phyloP scores from a whole-genome alignment of 2,888 invertebrate genomes.

The Diadegma fenestrale region DNA sequence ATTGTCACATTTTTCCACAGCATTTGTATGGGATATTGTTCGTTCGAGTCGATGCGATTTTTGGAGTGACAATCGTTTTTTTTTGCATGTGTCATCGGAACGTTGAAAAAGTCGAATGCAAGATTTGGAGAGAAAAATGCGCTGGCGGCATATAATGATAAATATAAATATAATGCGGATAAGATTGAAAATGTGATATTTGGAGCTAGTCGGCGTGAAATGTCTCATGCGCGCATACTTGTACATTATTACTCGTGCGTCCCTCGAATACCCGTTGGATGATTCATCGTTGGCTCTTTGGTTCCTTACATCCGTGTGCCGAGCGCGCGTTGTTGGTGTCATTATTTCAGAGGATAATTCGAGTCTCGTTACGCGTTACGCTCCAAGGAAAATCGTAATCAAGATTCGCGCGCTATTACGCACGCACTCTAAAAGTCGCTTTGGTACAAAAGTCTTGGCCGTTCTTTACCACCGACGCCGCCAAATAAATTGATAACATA shows the following conservation, averaged over 20 bases:
- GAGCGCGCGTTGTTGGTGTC: constrained; percentile 19
- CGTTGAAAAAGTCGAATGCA: no score
- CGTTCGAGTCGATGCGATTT: no score
- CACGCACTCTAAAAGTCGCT: constrained; percentile 51
- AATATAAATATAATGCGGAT: no score
- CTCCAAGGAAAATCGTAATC: constrained; percentile 67
- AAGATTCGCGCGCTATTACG: constrained; percentile 67
- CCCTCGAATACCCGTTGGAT: constrained; percentile 59
- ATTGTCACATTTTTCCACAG: constrained; percentile 46
- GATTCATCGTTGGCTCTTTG: constrained; percentile 61
- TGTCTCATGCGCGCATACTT: not conserved
- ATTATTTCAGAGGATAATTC: constrained; percentile 65
- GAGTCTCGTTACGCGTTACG: constrained; percentile 59
- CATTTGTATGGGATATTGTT: not conserved
- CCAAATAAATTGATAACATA: no score
- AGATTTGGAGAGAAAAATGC: no score
- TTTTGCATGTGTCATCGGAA: no score
- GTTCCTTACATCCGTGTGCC: constrained; percentile 27
- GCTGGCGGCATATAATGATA: no score
- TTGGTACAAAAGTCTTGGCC: not conserved
- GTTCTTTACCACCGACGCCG: no score
- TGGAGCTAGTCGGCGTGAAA: not conserved
- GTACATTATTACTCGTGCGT: constrained; percentile 4
- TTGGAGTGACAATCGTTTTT: no score
- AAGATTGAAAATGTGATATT: no score